Evolutionary conservation across 2,113 vertebrate genomes (phyloP).

Genomic region (Alaudala cheleensis): DNA sequence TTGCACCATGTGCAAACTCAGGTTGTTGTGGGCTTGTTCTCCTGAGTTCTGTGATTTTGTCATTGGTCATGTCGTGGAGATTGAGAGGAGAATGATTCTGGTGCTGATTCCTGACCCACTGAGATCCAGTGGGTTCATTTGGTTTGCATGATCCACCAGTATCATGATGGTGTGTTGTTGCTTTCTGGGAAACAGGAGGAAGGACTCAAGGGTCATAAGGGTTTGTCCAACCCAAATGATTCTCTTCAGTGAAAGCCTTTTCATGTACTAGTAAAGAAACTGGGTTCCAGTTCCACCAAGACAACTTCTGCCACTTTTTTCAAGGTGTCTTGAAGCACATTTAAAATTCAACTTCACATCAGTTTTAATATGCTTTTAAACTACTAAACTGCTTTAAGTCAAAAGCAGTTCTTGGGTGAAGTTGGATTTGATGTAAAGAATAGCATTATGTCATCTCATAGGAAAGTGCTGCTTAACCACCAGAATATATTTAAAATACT

Average conservation of each 20-base stretch:
- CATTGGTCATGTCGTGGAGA: not conserved
- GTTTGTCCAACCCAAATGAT: not conserved
- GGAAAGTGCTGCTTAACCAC: not conserved
- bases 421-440: not conserved
- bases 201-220: not conserved
- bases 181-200: not conserved
- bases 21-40: not conserved
- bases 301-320: not conserved
- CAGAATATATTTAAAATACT: not conserved
- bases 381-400: not conserved
- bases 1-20: not conserved
- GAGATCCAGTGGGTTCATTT: not conserved
- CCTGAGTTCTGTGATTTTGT: not conserved
- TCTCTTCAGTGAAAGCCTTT: not conserved
- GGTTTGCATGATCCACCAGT: not conserved
- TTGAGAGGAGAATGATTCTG: not conserved
- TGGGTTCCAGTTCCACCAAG: not conserved
- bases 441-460: constrained; percentile 2
- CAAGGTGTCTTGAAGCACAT: not conserved
- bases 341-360: not conserved
- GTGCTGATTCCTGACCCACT: not conserved
- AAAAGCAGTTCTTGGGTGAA: not conserved
- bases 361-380: not conserved
- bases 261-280: not conserved
- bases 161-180: not conserved